Evolutionary conservation across 2,113 vertebrate species (phyloP).

Genomic region (Ovis canadensis): DNA sequence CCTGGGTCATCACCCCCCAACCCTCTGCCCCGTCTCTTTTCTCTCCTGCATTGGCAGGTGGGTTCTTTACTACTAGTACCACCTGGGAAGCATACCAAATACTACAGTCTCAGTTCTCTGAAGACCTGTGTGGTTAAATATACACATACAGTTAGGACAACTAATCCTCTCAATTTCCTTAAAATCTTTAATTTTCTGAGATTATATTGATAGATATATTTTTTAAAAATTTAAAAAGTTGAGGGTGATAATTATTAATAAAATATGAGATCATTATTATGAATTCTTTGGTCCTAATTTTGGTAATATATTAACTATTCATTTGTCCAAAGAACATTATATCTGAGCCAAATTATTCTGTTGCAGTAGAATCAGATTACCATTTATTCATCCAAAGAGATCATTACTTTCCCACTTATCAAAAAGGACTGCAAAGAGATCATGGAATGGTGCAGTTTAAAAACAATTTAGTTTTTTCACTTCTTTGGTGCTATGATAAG

Average conservation of each 20-base stretch:
- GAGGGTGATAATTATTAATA: conserved; percentile 20
- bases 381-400: neutral
- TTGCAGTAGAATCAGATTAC: neutral
- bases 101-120: conserved; percentile 32
- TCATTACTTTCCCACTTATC: neutral
- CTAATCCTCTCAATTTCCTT: neutral
- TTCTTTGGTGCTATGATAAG: neutral
- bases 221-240: conserved; percentile 38
- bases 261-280: conserved; percentile 9
- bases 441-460: neutral
- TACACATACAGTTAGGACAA: conserved; percentile 53
- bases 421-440: neutral
- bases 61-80: neutral
- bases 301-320: neutral
- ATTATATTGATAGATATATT: neutral
- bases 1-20: neutral
- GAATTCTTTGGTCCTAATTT: neutral
- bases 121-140: conserved; percentile 53
- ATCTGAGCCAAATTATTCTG: neutral
- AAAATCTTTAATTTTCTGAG: conserved; percentile 41
- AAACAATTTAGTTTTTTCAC: neutral
- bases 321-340: conserved; percentile 2
- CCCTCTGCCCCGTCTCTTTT: rapidly evolving
- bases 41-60: neutral
- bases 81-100: neutral